A percentile compares a stretch with the other conserved stretches of the same genome.
These are phyloP conservation scores for Morpho helenor DNA, from an alignment of 2,888 invertebrate species.

Conservation along the genomic window DNA sequence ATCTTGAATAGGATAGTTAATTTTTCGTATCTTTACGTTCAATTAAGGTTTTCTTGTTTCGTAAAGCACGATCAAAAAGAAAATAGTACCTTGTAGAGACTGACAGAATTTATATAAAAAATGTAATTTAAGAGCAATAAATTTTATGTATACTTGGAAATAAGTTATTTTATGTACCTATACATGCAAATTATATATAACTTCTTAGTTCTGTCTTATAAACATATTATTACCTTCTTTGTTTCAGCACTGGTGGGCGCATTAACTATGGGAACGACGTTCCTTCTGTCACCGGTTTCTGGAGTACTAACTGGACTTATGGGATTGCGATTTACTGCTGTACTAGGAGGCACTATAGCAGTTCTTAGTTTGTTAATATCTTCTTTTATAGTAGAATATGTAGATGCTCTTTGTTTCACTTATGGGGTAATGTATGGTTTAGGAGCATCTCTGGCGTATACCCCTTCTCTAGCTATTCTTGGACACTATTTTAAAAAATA, in stretches of 20 bases:
- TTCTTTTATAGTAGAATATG: conserved; percentile 84
- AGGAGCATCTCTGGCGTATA: conserved; percentile 93
- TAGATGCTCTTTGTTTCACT: conserved; percentile 89
- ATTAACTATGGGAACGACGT: conserved; percentile 92
- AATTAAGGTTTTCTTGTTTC: no score
- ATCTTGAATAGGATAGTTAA: no score
- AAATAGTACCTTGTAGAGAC: no score
- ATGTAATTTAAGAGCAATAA: no score
- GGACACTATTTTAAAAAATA: conserved; percentile 94
- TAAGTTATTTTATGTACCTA: no score
- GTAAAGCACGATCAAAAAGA: no score
- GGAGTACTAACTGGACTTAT: conserved; percentile 91
- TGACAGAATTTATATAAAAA: no score
- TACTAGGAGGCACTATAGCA: conserved; percentile 89
- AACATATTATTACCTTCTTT: background rate
- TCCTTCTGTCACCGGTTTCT: conserved; percentile 91
- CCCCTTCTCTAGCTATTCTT: conserved; percentile 93
- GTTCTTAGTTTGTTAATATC: conserved; percentile 88
- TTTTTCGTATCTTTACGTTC: no score
- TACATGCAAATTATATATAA: no score
- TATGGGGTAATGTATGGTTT: conserved; percentile 94
- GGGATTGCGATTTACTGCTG: conserved; percentile 90
- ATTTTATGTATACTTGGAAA: no score
- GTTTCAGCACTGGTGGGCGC: conserved; percentile 94
- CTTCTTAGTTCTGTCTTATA: no score